Evolutionary conservation across 2,113 vertebrate species (phyloP).

Genomic region (Neolamprologus falcicula): DNA sequence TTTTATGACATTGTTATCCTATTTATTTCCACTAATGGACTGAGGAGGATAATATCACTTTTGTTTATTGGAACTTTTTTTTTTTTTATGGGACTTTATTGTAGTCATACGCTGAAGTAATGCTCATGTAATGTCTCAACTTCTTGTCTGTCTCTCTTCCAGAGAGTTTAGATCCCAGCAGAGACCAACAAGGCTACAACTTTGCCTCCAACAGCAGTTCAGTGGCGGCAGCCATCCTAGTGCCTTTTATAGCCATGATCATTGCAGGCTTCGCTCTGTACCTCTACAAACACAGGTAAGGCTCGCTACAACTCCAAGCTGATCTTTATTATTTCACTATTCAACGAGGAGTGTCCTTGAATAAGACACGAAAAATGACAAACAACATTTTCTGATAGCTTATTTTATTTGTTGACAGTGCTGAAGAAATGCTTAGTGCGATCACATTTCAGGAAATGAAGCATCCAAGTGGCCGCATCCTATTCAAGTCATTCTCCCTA

Average conservation of each 20-base stretch:
- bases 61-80: not conserved
- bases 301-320: not conserved
- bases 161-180: slow-evolving; percentile 76
- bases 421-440: not conserved
- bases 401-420: not conserved
- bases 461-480: not conserved
- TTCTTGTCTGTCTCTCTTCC: slow-evolving; percentile 5
- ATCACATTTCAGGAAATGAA: not conserved
- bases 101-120: not conserved
- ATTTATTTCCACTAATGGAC: not conserved
- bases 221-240: slow-evolving; percentile 95
- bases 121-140: not conserved
- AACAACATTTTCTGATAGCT: not conserved
- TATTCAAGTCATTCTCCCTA: not conserved
- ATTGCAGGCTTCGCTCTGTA: slow-evolving; percentile 98
- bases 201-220: slow-evolving; percentile 98
- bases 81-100: not conserved
- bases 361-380: not conserved
- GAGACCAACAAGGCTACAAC: slow-evolving; percentile 82
- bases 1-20: not conserved
- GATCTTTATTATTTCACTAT: not conserved
- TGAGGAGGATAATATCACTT: not conserved
- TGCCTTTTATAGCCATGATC: slow-evolving; percentile 99
- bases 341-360: not conserved
- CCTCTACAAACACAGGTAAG: slow-evolving; percentile 98